Base-by-base conservation (phyloP, 2,113 vertebrate genomes). In the Scomber japonicus region DNA sequence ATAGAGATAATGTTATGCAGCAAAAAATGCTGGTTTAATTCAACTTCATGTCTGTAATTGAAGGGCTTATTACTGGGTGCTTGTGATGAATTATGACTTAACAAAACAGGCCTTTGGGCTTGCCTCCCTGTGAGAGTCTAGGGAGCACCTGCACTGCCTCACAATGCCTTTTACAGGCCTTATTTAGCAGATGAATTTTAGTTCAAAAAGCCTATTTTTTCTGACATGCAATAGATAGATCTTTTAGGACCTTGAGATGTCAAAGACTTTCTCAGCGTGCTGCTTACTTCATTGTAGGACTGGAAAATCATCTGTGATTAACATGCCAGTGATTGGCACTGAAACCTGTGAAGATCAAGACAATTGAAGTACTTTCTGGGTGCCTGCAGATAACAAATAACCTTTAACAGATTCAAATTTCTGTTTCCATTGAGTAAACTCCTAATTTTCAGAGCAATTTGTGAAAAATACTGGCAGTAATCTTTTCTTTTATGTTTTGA, bases 381-480 rank as follows among this genome's bases (percentile, higher is more conserved):
- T 62, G 88, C 81, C 86, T 84, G 80, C 67, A 93, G 91, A 93
- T 93, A 91, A 93, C 90, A 93, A 93, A 94, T 91, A 89, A 88
- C 92, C 84, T 93, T 91, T 88, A 89, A 89, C 80, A 84, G 79
- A 91, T 88, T 51, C 90, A 92, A 92, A 88, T 77, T 71, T 75
- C 64, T 50, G 24, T 78, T 75, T 92, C 82, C 87, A 85, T 91
- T 89, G 82, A 76, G 79, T 82, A 86, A 89, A 91, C 76, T 87
- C 71, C 63, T 77, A 71, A 89, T 92, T 93, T 92, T 83, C 50
- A 19, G 59, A 74, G 77, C 67, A 82, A 83, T 89, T 87, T 82
- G 64, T 61, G 57, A 71, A 91, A 89, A 90, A 90, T 80, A 59
- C 77, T 78, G 69, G 24, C 49, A 82, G 75, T 84, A 81, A 82